Evolutionary conservation across 2,888 invertebrate species (phyloP).

Genomic region (Drosophila limbata): DNA sequence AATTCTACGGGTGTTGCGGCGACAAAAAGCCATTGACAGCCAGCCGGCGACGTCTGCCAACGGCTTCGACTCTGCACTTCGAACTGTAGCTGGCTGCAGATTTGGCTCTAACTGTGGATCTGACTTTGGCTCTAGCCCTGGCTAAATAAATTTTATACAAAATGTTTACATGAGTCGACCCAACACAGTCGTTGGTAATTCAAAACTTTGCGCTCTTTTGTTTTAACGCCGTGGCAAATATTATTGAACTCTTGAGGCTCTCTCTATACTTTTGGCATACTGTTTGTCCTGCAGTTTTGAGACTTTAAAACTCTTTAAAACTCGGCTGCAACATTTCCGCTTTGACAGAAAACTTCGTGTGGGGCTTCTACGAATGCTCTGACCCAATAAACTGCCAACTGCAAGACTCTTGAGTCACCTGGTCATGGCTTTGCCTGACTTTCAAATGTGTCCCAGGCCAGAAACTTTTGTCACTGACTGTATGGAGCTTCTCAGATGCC

Average conservation of each 20-base stretch:
- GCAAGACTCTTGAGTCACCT: constrained; percentile 35
- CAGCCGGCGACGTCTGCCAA: constrained; percentile 54
- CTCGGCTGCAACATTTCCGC: constrained; percentile 35
- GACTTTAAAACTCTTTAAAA: constrained; percentile 36
- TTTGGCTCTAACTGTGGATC: constrained; percentile 12
- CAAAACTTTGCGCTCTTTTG: constrained; percentile 69
- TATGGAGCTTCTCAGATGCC: constrained; percentile 35
- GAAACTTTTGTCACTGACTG: constrained; percentile 41
- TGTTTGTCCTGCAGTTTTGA: constrained; percentile 22
- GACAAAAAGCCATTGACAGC: constrained; percentile 76
- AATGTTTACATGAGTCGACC: constrained; percentile 70
- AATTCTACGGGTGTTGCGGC: constrained; percentile 81
- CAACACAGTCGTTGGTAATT: constrained; percentile 57
- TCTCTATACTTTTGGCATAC: neutral
- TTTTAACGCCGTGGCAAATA: constrained; percentile 62
- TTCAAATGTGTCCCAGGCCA: constrained; percentile 49
- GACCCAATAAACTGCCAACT: constrained; percentile 70
- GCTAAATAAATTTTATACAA: constrained; percentile 74
- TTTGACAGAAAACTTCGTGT: constrained; percentile 28
- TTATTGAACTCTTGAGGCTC: constrained; percentile 66
- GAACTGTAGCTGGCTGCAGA: constrained; percentile 7
- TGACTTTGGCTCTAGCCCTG: constrained; percentile 25
- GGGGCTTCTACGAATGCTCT: constrained; percentile 36
- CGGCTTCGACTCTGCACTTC: constrained; percentile 2
- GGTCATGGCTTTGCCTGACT: constrained; percentile 41